Percentiles rank a stretch among this genome's conserved stretches.
Evolutionary conservation across 2,113 vertebrate species (phyloP).

Genomic region (Thryonomys swinderianus): DNA sequence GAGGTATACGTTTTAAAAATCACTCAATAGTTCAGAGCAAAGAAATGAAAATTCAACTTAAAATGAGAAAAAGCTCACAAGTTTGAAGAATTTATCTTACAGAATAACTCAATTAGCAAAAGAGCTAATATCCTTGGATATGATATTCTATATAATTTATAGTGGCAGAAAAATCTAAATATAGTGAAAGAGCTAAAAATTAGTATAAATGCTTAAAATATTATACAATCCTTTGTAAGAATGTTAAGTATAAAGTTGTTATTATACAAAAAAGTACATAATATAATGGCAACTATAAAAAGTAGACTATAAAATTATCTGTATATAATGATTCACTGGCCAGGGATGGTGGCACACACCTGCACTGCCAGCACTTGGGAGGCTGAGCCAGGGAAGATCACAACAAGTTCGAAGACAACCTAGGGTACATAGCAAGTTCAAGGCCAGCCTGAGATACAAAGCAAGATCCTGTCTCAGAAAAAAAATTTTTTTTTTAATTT

Average conservation of each 20-base stretch:
- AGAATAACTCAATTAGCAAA: slow-evolving; percentile 11
- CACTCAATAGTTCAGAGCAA: background rate
- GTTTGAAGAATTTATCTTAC: slow-evolving; percentile 36
- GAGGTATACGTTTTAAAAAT: background rate
- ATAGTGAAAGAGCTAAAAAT: background rate
- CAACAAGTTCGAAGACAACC: no score
- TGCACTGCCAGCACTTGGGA: no score
- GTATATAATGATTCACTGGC: background rate
- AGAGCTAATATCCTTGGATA: background rate
- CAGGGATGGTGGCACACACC: background rate
- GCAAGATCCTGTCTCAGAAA: no score
- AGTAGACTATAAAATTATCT: slow-evolving; percentile 26
- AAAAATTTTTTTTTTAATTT: no score
- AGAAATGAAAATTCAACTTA: slow-evolving; percentile 44
- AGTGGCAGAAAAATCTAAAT: background rate
- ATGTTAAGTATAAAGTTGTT: background rate
- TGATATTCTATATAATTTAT: background rate
- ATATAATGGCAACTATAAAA: background rate
- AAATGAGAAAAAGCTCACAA: slow-evolving; percentile 10
- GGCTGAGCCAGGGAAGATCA: no score
- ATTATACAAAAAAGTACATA: background rate
- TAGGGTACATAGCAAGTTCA: no score
- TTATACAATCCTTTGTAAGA: background rate
- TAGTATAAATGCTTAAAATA: background rate
- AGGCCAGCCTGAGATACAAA: no score